A percentile compares a stretch with the other conserved stretches of the same genome.
Evolutionary conservation across 2,888 invertebrate species (phyloP).

Genomic region (Nyleta sp.): DNA sequence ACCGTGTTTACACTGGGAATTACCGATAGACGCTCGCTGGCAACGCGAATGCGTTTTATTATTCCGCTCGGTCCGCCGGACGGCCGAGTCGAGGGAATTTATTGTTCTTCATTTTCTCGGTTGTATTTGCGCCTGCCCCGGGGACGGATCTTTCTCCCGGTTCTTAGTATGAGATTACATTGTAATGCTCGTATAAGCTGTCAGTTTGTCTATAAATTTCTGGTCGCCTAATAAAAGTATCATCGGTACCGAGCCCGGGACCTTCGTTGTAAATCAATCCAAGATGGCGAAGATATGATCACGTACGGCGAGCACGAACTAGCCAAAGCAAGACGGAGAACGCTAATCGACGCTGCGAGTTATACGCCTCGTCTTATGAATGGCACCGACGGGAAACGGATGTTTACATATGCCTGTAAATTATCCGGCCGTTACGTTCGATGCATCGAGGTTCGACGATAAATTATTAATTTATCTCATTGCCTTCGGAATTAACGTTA

Average conservation of each 20-base stretch:
- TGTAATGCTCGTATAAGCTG: slow-evolving; percentile 73
- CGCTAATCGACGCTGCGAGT: slow-evolving; percentile 75
- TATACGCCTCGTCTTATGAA: slow-evolving; percentile 74
- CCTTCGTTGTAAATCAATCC: slow-evolving; percentile 77
- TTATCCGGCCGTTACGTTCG: slow-evolving; percentile 72
- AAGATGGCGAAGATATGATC: slow-evolving; percentile 75
- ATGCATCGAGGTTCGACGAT: slow-evolving; percentile 69
- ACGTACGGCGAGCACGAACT: slow-evolving; percentile 63
- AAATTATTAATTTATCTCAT: slow-evolving; percentile 76
- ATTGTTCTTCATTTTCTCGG: slow-evolving; percentile 68
- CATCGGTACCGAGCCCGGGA: slow-evolving; percentile 69
- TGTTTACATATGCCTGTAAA: slow-evolving; percentile 77
- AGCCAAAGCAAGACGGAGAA: slow-evolving; percentile 55
- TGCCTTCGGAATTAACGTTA: slow-evolving; percentile 50
- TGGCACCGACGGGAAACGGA: slow-evolving; percentile 71
- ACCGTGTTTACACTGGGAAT: no score
- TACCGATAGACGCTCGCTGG: no score
- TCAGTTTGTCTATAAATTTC: slow-evolving; percentile 76
- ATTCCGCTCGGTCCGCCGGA: slow-evolving; percentile 47
- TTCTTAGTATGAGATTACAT: slow-evolving; percentile 73
- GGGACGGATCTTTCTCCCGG: slow-evolving; percentile 62
- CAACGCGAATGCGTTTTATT: slow-evolving; percentile 56
- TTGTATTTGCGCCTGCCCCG: slow-evolving; percentile 65
- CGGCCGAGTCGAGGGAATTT: slow-evolving; percentile 68
- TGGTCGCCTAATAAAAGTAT: slow-evolving; percentile 74